Evolutionary conservation across 2,113 vertebrate species (phyloP).

Genomic region (Callipepla californica): DNA sequence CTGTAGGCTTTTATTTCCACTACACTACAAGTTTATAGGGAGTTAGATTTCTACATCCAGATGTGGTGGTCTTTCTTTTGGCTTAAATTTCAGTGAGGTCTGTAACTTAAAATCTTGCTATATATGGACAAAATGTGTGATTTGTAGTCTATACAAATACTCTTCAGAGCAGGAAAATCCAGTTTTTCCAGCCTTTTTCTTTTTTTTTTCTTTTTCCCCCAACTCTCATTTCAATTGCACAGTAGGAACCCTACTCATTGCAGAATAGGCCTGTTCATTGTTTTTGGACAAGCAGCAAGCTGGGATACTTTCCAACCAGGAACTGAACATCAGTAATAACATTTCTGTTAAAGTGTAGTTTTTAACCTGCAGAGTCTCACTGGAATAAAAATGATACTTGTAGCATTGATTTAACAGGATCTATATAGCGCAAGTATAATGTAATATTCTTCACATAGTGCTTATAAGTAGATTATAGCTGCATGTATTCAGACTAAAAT

Average conservation of each 20-base stretch:
- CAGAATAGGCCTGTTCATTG: not conserved
- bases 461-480: not conserved
- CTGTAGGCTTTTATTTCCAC: not conserved
- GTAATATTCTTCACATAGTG: not conserved
- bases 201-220: not conserved
- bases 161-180: not conserved
- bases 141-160: not conserved
- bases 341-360: accelerated
- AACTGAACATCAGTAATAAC: not conserved
- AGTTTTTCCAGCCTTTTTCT: not conserved
- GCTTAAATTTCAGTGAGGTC: not conserved
- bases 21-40: not conserved
- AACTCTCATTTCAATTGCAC: not conserved
- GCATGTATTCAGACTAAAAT: not conserved
- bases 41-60: not conserved
- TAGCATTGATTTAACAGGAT: not conserved
- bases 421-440: not conserved
- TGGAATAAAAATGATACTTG: not conserved
- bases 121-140: not conserved
- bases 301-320: not conserved
- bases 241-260: not conserved
- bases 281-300: not conserved
- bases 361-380: not conserved
- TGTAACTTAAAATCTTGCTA: not conserved
- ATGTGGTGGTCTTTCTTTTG: not conserved